Percentiles rank a stretch among this genome's conserved stretches.
phyloP scores from a whole-genome alignment of 2,797 vertebrate genomes.

The Phoebastria nigripes region DNA sequence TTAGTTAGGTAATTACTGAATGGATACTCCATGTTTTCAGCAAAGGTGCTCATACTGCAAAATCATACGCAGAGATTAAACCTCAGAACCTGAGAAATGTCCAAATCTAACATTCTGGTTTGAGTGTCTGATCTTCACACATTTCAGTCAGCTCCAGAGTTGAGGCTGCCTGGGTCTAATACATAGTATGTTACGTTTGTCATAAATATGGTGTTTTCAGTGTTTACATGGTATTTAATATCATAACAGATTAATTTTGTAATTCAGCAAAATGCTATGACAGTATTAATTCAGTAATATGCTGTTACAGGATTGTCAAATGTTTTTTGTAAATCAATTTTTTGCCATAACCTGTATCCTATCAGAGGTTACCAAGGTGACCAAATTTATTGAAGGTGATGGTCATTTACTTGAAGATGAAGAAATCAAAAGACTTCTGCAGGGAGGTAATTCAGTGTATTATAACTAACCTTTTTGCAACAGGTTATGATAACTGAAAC shows the following conservation, averaged over 20 bases:
- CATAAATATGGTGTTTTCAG: not conserved
- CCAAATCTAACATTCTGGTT: not conserved
- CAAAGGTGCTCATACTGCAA: not conserved
- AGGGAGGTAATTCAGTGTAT: slow-evolving; percentile 83
- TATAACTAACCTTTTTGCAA: slow-evolving; percentile 71
- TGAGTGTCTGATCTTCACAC: not conserved
- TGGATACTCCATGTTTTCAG: not conserved
- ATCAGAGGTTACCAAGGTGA: slow-evolving; percentile 84
- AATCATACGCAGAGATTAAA: not conserved
- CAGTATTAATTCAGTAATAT: not conserved
- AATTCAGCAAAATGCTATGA: not conserved
- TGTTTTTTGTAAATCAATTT: slow-evolving; percentile 54
- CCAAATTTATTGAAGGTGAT: slow-evolving; percentile 83
- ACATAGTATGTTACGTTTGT: not conserved
- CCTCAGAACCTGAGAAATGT: not conserved
- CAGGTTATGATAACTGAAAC: slow-evolving; percentile 51
- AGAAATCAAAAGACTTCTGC: slow-evolving; percentile 83
- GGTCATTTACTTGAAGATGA: slow-evolving; percentile 83
- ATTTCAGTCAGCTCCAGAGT: not conserved
- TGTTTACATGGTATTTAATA: not conserved
- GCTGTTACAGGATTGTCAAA: not conserved
- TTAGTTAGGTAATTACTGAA: not conserved
- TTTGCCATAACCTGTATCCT: slow-evolving; percentile 77
- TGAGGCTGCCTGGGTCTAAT: not conserved
- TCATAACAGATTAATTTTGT: not conserved